phyloP scores from a whole-genome alignment of 1,140 invertebrate genomes.

The Drosophila ambigua region DNA sequence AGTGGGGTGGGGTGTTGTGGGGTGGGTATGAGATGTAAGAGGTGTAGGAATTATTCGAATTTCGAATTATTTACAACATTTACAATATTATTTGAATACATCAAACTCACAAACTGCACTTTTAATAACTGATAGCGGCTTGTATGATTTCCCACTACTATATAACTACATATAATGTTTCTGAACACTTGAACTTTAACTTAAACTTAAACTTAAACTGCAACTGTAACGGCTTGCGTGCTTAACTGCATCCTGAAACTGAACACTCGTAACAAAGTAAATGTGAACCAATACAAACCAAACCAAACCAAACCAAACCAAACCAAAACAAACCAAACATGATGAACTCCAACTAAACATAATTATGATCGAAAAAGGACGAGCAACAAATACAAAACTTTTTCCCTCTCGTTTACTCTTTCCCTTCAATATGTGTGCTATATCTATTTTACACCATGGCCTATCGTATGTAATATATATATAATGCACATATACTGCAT shows the following conservation, averaged over 20 bases:
- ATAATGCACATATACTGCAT: conserved; percentile 70
- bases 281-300: conserved; percentile 28
- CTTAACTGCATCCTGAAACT: conserved; percentile 49
- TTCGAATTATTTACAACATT: conserved; percentile 35
- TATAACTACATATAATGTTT: conserved; percentile 11
- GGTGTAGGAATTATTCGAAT: conserved; percentile 15
- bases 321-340: conserved; percentile 18
- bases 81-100: conserved; percentile 36
- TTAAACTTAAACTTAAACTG: background rate
- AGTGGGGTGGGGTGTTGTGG: too few species aligned
- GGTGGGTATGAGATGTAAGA: too few species aligned
- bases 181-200: conserved; percentile 19
- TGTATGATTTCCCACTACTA: conserved; percentile 18
- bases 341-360: conserved; percentile 27
- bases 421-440: conserved; percentile 63
- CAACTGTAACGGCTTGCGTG: conserved; percentile 55
- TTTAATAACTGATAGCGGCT: conserved; percentile 41
- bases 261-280: conserved; percentile 58
- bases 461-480: conserved; percentile 65
- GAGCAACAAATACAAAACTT: conserved; percentile 52
- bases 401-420: conserved; percentile 74
- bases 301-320: conserved; percentile 20
- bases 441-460: conserved; percentile 65
- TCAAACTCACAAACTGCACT: conserved; percentile 67
- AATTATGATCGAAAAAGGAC: conserved; percentile 35